Base-by-base conservation (phyloP, 2,797 vertebrate species). In the Parauchenoglanis ngamensis region DNA sequence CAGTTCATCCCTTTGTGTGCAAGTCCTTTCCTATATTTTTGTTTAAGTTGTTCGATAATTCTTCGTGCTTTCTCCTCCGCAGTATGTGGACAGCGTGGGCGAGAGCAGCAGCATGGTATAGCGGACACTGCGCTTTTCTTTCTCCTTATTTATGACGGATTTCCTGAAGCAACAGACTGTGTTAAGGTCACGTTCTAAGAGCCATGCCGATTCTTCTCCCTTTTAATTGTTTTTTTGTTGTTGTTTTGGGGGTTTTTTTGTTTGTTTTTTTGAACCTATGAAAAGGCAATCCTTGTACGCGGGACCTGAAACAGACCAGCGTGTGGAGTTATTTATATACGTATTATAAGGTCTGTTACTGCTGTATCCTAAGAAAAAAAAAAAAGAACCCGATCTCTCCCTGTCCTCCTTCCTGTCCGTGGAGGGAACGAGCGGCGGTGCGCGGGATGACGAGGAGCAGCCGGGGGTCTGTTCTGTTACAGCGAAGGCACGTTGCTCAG, bases 21-120 rank as follows among this genome's bases (percentile, higher is more conserved):
- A 68, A 52, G 28, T 52, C 52, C 7, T 21, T 31, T 46, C 3
- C 8, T 56, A 7, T 79, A 6, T 31, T 79, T 15, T 31, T 40
- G 17, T 44, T 31, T 44, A 17, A 52, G 12, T 15, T 5, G 19
- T 87, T 59, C 28, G 1, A 7, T 23, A 57, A 79, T 40, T 21
- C 3, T 31, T 56, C 59, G 0, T 23, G 49, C 15, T 65, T 90
- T 89, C 92, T 92, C 87, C 87, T 89, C 92, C 93, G 67, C 96
- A 99, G 98, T 97, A 97, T 88, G 97, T 97, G 96, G 98, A 99
- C 96, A 97, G 96, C 96, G 96, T 93, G 92, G 96, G 97, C 90
- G 98, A 99, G 94, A 98, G 98, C 96, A 98, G 97, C 97, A 98
- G 96, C 92, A 99, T 99, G 98, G 98, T 99, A 96, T 99, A 98